Evolutionary conservation across 2,888 invertebrate genomes (phyloP), one percentile per base, ranked within the genome.

Genomic region (Parnassius apollo): DNA sequence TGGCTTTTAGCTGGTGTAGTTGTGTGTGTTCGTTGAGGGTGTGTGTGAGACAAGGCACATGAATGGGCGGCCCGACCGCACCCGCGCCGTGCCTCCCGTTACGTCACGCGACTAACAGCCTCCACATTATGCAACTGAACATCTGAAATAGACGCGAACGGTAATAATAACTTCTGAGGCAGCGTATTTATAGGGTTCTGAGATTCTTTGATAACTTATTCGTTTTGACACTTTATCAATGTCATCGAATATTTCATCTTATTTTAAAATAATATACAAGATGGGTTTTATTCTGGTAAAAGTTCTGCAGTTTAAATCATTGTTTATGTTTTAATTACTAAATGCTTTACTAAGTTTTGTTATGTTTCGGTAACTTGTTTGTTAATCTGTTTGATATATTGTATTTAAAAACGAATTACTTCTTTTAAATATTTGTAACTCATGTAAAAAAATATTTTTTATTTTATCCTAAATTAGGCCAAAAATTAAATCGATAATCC

Each of bases 51-150:
- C 81, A 18, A 44, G 57, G 64, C 64, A 51, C 55, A 64, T 64
- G 64, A 64, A 64, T 64, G 64, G 64, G 64, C 56, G 53, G 11
- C 60, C 18, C 49, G 57, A 48, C 60, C 64, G 64, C 64, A 60
- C 69, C 89, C 89, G 88, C 83, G 82, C 84, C 79, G 88, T 83
- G 78, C 86, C 88, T 87, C 76, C 76, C 71, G 74, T 86, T 88
- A 91, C 89, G 91, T 91, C 89, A 91, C 80, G 59, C 66, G 68
- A 66, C 70, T 79, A 65, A 64, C 68, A 78, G 78, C 82, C 81
- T 80, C 78, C 67, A 66, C 71, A 80, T 88, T 86, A 88, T 88
- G 88, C 86, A 88, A 85, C 75, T 73, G 70, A 69, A 74, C 76
- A 79, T 81, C 79, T 75, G 71, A 78, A 80, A 84, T 82, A 82